A percentile compares a stretch with the other conserved stretches of the same genome.
phyloP scores from a whole-genome alignment of 1,140 invertebrate genomes.

The Ephestia elutella region DNA sequence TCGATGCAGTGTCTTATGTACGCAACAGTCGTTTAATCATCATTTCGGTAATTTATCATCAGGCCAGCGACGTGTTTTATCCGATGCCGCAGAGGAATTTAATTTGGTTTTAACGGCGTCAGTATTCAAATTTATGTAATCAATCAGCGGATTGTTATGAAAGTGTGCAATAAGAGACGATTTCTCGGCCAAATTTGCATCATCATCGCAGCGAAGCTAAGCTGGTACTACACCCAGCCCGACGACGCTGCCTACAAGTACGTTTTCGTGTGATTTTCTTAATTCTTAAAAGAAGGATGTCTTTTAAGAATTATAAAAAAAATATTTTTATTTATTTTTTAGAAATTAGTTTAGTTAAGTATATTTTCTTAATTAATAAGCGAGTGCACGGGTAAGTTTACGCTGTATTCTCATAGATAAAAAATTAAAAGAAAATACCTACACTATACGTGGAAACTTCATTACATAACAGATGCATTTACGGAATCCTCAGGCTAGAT shows the following conservation, averaged over 20 bases:
- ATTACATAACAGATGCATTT: too few relatives aligned
- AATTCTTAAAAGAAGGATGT: too few relatives aligned
- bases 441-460: too few relatives aligned
- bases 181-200: constrained; percentile 69
- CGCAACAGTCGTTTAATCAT: constrained; percentile 58
- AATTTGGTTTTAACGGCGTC: constrained; percentile 65
- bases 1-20: constrained; percentile 15
- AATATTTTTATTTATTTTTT: too few relatives aligned
- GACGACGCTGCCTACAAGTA: not conserved
- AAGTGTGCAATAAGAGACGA: constrained; percentile 66
- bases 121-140: constrained; percentile 72
- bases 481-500: too few relatives aligned
- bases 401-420: too few relatives aligned
- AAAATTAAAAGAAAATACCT: too few relatives aligned
- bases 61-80: constrained; percentile 58
- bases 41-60: constrained; percentile 68
- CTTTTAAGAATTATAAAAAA: too few relatives aligned
- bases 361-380: too few relatives aligned
- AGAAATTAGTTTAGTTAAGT: too few relatives aligned
- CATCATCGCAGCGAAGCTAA: constrained; percentile 55
- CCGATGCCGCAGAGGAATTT: constrained; percentile 64
- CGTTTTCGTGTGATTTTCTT: too few relatives aligned
- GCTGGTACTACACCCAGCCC: not conserved
- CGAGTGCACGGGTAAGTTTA: too few relatives aligned
- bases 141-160: constrained; percentile 71